A percentile compares a stretch with the other conserved stretches of the same genome.
Evolutionary conservation across 2,113 vertebrate genomes (phyloP).

Genomic region (Myotis davidii): DNA sequence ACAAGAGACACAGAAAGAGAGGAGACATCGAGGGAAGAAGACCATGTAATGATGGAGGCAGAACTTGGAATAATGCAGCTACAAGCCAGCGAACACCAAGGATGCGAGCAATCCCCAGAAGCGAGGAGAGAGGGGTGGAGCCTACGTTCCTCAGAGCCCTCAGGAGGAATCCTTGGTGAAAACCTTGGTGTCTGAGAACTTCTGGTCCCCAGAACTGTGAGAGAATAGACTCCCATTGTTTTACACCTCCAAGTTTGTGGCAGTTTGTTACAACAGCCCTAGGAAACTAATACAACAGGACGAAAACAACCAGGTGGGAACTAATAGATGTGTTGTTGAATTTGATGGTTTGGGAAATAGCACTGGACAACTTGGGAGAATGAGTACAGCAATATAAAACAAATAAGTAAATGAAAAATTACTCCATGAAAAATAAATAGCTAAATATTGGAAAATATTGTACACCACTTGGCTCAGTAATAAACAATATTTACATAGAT

Average conservation of each 20-base stretch:
- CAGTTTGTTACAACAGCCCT: not conserved
- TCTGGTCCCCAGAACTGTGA: not conserved
- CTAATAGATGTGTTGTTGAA: not conserved
- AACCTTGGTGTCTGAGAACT: not conserved
- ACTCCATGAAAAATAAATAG: constrained; percentile 14
- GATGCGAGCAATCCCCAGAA: not conserved
- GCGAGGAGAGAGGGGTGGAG: not conserved
- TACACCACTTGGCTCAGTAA: not conserved
- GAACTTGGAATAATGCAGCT: not conserved
- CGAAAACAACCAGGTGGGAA: not conserved
- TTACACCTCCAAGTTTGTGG: not conserved
- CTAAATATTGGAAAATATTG: not conserved
- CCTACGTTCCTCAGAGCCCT: not conserved
- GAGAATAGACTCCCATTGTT: not conserved
- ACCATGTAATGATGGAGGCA: rapidly evolving
- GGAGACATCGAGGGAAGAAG: not conserved
- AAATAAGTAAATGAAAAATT: not conserved
- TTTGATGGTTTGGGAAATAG: not conserved
- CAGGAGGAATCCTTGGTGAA: not conserved
- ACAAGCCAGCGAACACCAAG: not conserved
- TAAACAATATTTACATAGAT: not conserved
- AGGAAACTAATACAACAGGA: not conserved
- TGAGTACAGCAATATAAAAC: not conserved
- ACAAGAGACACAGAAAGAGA: not conserved
- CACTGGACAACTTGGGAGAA: not conserved